Evolutionary conservation across 2,113 vertebrate species (phyloP).

Genomic region (Dermatemys mawii): DNA sequence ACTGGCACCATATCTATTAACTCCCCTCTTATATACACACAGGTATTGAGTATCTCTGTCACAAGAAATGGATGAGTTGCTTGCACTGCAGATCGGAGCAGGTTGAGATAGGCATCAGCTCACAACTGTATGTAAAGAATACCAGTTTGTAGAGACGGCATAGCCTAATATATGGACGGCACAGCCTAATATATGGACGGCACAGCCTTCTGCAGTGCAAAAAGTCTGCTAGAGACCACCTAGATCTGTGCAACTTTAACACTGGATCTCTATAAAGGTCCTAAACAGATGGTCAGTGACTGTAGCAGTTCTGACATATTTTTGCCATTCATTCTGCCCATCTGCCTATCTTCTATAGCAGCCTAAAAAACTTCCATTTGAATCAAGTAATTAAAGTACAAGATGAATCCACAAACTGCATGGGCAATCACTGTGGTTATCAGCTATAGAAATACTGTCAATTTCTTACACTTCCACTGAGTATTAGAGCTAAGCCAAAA

Average conservation of each 20-base stretch:
- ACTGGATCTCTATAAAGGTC: neutral
- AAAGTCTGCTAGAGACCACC: neutral
- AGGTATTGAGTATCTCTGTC: neutral
- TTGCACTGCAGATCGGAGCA: neutral
- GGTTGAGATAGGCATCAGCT: neutral
- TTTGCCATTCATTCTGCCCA: slow-evolving; percentile 2
- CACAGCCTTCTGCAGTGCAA: neutral
- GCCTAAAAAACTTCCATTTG: neutral
- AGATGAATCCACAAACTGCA: neutral
- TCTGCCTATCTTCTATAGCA: slow-evolving; percentile 35
- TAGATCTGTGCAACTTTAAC: neutral
- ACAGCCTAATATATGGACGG: accelerated
- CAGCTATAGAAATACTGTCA: neutral
- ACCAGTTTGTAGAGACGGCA: neutral
- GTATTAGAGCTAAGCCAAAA: neutral
- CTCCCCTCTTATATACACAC: accelerated
- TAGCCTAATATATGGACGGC: accelerated
- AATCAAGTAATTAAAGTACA: neutral
- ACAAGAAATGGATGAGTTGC: accelerated
- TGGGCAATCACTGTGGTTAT: neutral
- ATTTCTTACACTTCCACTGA: neutral
- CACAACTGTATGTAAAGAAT: neutral
- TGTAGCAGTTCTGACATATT: neutral
- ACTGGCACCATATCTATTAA: accelerated
- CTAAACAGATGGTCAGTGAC: slow-evolving; percentile 15